These are phyloP conservation scores for Drosophila lacicola DNA, from an alignment of 2,888 invertebrate species.

Conservation along the genomic window DNA sequence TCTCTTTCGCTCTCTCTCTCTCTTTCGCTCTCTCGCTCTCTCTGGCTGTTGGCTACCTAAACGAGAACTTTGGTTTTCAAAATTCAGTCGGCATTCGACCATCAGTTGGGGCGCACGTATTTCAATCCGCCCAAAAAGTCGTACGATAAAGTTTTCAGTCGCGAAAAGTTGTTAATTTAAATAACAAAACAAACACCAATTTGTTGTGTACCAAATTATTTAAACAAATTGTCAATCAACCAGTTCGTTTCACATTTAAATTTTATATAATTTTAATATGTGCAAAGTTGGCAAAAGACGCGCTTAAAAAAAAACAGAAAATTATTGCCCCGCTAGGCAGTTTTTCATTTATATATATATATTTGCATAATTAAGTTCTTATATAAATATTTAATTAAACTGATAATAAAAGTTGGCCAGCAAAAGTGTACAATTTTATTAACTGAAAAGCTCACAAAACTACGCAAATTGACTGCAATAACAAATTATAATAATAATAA, in stretches of 20 bases:
- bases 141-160: conserved; percentile 10
- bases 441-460: neutral
- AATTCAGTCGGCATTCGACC: conserved; percentile 78
- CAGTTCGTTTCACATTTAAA: conserved; percentile 1
- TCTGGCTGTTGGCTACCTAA: conserved; percentile 57
- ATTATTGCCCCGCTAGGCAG: conserved; percentile 28
- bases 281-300: conserved; percentile 22
- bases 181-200: neutral
- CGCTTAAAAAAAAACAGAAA: conserved; percentile 26
- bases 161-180: conserved; percentile 15
- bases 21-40: conserved; percentile 16
- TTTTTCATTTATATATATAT: conserved; percentile 10
- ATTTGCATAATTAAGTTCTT: conserved; percentile 1
- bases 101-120: conserved; percentile 71
- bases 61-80: conserved; percentile 77
- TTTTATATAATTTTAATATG: conserved; percentile 16
- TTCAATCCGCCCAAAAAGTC: conserved; percentile 35
- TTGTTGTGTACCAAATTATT: neutral
- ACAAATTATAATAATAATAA: neutral
- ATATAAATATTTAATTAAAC: conserved; percentile 3
- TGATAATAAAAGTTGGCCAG: neutral
- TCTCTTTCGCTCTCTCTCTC: neutral
- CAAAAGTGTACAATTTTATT: neutral
- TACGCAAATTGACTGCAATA: conserved; percentile 3
- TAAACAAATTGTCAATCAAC: neutral